Base-by-base conservation (phyloP, 2,888 invertebrate genomes). In the Nomada ferruginata region DNA sequence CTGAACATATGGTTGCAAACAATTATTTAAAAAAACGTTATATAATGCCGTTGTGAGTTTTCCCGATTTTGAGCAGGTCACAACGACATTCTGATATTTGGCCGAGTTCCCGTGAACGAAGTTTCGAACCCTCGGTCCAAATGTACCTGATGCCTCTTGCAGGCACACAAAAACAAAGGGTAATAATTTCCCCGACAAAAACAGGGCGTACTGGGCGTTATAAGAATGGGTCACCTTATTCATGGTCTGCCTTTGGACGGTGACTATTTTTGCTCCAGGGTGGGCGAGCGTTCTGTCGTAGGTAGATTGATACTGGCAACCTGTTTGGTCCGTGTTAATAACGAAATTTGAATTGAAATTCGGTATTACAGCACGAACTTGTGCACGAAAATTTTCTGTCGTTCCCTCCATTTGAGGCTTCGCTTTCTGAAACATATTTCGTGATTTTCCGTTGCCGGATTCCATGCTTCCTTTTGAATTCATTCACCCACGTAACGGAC, bases 71-170 rank as follows among this genome's bases (percentile, higher is more conserved):
- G 26, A 26, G 26, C 2, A 26, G 26, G 26, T 26, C 36, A 61
- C 20, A 44, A 44, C 42, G 11, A 44, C 61, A 4, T 61, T 61
- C 4, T 44, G 10, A 10, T 44, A 61, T 44, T 61, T 36, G 13
- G 20, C 44, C 44, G 42, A 44, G 11, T 61, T 44, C 10, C 44
- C 42, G 0, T 20, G 13, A 0, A 61, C 13, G 13, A 44, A 20
- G n/a, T 61, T 61, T 44, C 13, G 13, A 61, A 61, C 20, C 11
- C 61, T 20, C 61, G 61, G 61, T 13, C 44, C 61, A 44, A 61
- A 61, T 20, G 20, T n/a, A 20, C 61, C 61, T 44, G 61, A 44
- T 44, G 20, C 13, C n/a, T 61, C 44, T 61, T 61, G 61, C n/a
- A 20, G 61, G 20, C 44, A 44, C 3, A 61, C 20, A 5, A 61